phyloP scores from a whole-genome alignment of 1,140 invertebrate genomes.

The Zaprionus lachaisei region DNA sequence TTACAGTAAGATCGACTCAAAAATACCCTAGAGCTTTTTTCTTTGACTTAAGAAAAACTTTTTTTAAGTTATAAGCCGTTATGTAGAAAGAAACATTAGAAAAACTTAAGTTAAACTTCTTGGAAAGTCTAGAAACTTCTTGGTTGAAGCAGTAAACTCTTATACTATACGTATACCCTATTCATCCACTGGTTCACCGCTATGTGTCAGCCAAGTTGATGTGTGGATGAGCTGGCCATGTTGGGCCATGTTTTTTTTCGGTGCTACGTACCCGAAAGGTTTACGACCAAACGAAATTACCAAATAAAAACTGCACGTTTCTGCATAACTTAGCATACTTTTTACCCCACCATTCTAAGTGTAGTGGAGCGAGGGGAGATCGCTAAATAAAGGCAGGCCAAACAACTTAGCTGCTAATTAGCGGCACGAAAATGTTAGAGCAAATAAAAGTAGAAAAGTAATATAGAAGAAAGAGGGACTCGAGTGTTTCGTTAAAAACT shows the following conservation, averaged over 20 bases:
- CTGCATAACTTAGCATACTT: slow-evolving; percentile 58
- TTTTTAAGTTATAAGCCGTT: background rate
- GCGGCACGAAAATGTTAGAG: slow-evolving; percentile 51
- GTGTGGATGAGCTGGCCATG: slow-evolving; percentile 28
- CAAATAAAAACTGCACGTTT: slow-evolving; percentile 59
- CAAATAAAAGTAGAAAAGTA: slow-evolving; percentile 39
- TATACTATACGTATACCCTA: background rate
- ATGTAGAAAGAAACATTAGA: background rate
- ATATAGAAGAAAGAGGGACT: slow-evolving; percentile 29
- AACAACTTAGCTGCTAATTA: slow-evolving; percentile 57
- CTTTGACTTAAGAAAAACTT: background rate
- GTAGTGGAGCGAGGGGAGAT: background rate
- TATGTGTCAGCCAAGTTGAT: slow-evolving; percentile 43
- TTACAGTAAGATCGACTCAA: background rate
- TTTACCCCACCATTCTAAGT: background rate
- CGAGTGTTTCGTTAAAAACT: slow-evolving; percentile 11
- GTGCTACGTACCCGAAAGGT: slow-evolving; percentile 31
- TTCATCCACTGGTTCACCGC: slow-evolving; percentile 21
- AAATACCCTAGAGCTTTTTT: background rate
- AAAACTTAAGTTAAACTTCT: background rate
- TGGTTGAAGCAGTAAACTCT: background rate
- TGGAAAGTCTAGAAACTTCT: background rate
- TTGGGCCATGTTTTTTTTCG: slow-evolving; percentile 34
- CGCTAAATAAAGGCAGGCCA: slow-evolving; percentile 38
- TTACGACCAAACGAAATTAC: slow-evolving; percentile 51